Evolutionary conservation across 1,140 invertebrate species (phyloP).

Genomic region (Apolygus lucorum): DNA sequence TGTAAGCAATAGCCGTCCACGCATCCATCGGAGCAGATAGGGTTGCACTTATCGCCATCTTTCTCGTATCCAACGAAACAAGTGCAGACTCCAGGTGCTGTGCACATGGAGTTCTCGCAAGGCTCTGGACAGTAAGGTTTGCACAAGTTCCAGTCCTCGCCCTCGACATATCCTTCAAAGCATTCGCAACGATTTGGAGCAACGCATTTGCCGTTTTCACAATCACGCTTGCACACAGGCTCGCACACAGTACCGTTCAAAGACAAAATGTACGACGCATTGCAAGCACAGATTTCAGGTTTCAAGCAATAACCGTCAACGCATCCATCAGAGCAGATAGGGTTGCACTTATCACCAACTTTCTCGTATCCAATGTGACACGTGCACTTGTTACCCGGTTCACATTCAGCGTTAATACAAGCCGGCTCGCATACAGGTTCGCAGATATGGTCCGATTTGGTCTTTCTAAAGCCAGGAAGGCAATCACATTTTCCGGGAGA

Average conservation of each 20-base stretch:
- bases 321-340: conserved; percentile 9
- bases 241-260: background rate
- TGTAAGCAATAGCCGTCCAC: conserved; percentile 5
- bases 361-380: background rate
- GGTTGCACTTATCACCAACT: background rate
- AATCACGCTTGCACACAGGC: background rate
- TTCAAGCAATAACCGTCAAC: conserved; percentile 6
- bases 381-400: background rate
- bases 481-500: background rate
- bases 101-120: background rate
- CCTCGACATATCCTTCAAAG: background rate
- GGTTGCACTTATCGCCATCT: background rate
- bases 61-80: background rate
- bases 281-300: conserved; percentile 9
- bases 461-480: background rate
- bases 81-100: background rate
- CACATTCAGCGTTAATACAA: background rate
- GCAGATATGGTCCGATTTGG: background rate
- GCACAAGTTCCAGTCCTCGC: background rate
- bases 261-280: background rate
- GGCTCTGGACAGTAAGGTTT: background rate
- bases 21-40: conserved; percentile 9
- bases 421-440: background rate
- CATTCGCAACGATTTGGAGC: background rate
- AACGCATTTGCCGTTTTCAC: background rate